Evolutionary conservation across 2,797 vertebrate genomes (phyloP), one percentile per base, ranked within the genome.

Genomic region (Sebastes paucispinis): DNA sequence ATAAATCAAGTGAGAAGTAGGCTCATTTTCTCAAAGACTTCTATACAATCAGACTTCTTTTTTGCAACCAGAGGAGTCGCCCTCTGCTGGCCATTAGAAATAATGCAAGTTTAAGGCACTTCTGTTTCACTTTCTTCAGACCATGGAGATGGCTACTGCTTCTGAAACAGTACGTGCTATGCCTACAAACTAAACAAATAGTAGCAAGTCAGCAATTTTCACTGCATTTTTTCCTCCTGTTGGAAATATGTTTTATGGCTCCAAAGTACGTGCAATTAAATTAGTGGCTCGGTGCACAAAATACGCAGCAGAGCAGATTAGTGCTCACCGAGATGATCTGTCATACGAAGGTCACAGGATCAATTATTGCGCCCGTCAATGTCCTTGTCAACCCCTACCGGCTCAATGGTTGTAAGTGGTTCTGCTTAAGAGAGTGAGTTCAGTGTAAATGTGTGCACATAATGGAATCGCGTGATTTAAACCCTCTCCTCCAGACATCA

Each of bases 171-270:
- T 18, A 62, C 4, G 47, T 69, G 14, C 69, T 69, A 0, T n/a
- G 29, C 50, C 60, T 80, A 3, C 76, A 75, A 29, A 70, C 34
- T 31, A 18, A 52, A 67, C 5, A 58, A 65, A 43, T 24, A 7
- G 50, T 6, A 39, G 63, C 81, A 16, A 69, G 64, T 85, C 90
- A 87, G 72, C 72, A 34, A 34, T 77, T 84, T 81, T 59, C 18
- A 24, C 39, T 67, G 24, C 31, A 5, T 57, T 63, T 55, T 31
- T 50, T 47, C 52, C 11, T 60, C 39, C 50, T 36, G 27, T 52
- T 80, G 34, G 69, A 79, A 54, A 65, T 65, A 20, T 63, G 24
- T 77, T 78, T 88, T 66, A 73, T 50, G 62, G 55, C 64, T 1
- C 6, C 77, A 62, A 54, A 72, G 71, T 52, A 76, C 2, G 1